Evolutionary conservation across 2,888 invertebrate genomes (phyloP).

Genomic region (Phania funesta): DNA sequence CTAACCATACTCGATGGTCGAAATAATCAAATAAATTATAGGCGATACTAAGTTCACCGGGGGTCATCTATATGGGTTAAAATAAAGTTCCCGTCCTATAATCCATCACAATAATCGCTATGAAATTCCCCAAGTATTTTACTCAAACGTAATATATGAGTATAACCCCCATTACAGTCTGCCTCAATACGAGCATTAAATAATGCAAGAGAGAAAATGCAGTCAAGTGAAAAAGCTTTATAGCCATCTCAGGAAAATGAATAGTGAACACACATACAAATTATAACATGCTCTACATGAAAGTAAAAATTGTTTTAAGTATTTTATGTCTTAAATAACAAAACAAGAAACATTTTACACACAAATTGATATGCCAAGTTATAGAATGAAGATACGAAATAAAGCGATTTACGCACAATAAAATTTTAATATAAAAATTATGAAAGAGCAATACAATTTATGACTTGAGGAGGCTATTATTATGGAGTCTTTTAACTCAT

Average conservation of each 20-base stretch:
- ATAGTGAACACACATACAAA: too few relatives aligned
- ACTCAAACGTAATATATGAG: too few relatives aligned
- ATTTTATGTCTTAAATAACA: too few relatives aligned
- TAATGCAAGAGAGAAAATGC: not conserved
- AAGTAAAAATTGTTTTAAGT: slow-evolving; percentile 3
- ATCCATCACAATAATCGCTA: too few relatives aligned
- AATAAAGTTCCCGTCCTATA: too few relatives aligned
- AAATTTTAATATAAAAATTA: slow-evolving; percentile 21
- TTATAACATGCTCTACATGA: slow-evolving; percentile 13
- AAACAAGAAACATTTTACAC: not conserved
- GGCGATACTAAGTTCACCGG: too few relatives aligned
- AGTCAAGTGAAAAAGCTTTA: not conserved
- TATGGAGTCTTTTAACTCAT: slow-evolving; percentile 40
- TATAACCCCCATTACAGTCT: not conserved
- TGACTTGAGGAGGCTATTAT: slow-evolving; percentile 48
- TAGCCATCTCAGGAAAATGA: not conserved
- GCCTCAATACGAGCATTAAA: not conserved
- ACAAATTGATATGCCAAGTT: not conserved
- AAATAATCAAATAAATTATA: too few relatives aligned
- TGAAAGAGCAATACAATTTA: slow-evolving; percentile 40
- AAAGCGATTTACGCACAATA: slow-evolving; percentile 41
- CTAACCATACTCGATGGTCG: too few relatives aligned
- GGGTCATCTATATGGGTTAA: too few relatives aligned
- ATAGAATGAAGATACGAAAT: not conserved
- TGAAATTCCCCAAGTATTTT: too few relatives aligned